Conservation (phyloP, 2,113 vertebrate species). For the Laticauda colubrina region DNA sequence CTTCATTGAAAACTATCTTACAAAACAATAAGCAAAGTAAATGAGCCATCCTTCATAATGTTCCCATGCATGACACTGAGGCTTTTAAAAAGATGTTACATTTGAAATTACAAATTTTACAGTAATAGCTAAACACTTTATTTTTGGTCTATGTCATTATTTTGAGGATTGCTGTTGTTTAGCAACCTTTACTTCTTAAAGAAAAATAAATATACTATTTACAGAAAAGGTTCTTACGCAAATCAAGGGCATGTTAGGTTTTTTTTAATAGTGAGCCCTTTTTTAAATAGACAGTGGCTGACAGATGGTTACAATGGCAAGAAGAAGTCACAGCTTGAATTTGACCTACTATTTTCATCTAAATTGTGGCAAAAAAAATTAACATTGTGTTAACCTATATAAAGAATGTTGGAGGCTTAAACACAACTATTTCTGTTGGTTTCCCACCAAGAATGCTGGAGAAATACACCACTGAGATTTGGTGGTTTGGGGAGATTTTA, state of each 20-base stretch:
- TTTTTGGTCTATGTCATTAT: background rate
- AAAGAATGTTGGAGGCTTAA: background rate
- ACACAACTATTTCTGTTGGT: background rate
- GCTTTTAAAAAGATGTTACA: background rate
- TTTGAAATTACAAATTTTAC: background rate
- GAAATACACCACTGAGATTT: background rate
- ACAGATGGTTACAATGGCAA: background rate
- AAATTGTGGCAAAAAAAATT: background rate
- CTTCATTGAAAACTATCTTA: background rate
- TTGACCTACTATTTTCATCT: background rate
- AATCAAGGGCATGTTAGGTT: background rate
- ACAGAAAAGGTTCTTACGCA: background rate
- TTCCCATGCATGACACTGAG: background rate
- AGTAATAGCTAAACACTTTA: background rate
- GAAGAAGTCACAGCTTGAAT: background rate
- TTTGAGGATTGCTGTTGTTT: background rate
- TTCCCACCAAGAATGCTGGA: background rate
- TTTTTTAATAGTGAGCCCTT: background rate
- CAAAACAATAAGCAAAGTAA: background rate
- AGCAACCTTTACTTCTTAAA: background rate
- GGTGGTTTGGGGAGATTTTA: background rate
- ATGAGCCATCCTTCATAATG: background rate
- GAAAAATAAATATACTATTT: background rate
- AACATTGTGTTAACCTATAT: background rate
- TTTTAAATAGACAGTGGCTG: background rate